phyloP scores from a whole-genome alignment of 2,113 vertebrate genomes.

The Corydoras maculifer region DNA sequence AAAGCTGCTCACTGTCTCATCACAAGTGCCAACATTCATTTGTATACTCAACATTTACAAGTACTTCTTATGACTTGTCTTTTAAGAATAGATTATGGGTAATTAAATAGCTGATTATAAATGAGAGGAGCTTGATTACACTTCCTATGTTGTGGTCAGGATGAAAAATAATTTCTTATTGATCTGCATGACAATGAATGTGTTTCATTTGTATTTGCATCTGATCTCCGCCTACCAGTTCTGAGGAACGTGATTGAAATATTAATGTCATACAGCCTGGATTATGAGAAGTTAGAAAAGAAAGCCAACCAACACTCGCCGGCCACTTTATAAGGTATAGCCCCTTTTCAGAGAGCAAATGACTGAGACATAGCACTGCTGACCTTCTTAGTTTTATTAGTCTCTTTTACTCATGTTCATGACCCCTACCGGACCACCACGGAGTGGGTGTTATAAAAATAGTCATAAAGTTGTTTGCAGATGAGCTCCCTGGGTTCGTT shows the following conservation, averaged over 20 bases:
- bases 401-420: too few relatives aligned
- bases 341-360: too few relatives aligned
- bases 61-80: slow-evolving; percentile 19
- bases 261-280: not conserved
- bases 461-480: too few relatives aligned
- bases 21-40: slow-evolving; percentile 36
- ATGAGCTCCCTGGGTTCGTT: too few relatives aligned
- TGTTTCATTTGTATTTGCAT: slow-evolving; percentile 12
- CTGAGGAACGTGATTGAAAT: not conserved
- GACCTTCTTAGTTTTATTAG: too few relatives aligned
- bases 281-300: not conserved
- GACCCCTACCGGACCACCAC: too few relatives aligned
- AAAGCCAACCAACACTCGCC: not conserved
- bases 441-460: too few relatives aligned
- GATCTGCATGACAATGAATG: slow-evolving; percentile 19
- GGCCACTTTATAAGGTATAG: too few relatives aligned
- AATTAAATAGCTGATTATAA: slow-evolving; percentile 24
- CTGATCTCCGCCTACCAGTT: not conserved
- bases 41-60: slow-evolving; percentile 22
- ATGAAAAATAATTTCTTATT: slow-evolving; percentile 9
- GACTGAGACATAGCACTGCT: too few relatives aligned
- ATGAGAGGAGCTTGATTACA: slow-evolving; percentile 12
- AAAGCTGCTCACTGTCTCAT: slow-evolving; percentile 24
- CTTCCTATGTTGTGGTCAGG: not conserved
- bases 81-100: slow-evolving; percentile 27